Base-by-base conservation (phyloP, 1,140 invertebrate species). In the Pseudomyrmex dendroicus region DNA sequence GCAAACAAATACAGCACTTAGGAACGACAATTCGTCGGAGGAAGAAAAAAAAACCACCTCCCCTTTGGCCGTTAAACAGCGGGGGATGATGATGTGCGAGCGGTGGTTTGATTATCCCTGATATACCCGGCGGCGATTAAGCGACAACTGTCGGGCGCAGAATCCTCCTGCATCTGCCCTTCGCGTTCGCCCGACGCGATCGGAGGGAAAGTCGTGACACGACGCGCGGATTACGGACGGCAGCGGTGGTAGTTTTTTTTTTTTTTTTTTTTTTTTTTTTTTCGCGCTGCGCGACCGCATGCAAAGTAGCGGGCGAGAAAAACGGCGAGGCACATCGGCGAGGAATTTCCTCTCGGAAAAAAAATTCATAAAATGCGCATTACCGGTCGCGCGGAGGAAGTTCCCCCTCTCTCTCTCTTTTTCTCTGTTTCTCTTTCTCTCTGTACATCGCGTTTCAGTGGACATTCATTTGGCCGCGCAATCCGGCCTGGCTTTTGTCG, bases 71-170 rank as follows among this genome's bases (percentile, higher is more conserved):
- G 1, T 78, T 50, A 72, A 50, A 78, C 64, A 48, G 1, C 64
- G 20, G 17, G 66, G 5, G 63, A 35, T 46, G 17, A 15, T n/a
- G 17, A 56, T 35, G 46, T 8, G 35, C 35, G 35, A 35, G 12
- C 5, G 61, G 2, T 54, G 15, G 10, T 59, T 80, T 7, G 66
- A 80, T 12, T 15, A 80, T 80, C 54, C 54, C 66, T 59, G 48
- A 61, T 72, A 35, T 35, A 72, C 54, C 66, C 66, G n/a, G 56
- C 66, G 76, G 66, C 76, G 80, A 86, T 89, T 84, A 87, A 88
- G 84, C 68, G 86, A 84, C 88, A 89, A 89, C 86, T 89, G 88
- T 89, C 82, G 62, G 77, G 62, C 72, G 76, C 82, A 61, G 73
- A 74, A 85, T 84, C n/a, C 54, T 64, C 57, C 1, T 20, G 54